Evolutionary conservation across 2,797 vertebrate species (phyloP), one percentile per base, ranked within the genome.

Genomic region (Microchirus variegatus): DNA sequence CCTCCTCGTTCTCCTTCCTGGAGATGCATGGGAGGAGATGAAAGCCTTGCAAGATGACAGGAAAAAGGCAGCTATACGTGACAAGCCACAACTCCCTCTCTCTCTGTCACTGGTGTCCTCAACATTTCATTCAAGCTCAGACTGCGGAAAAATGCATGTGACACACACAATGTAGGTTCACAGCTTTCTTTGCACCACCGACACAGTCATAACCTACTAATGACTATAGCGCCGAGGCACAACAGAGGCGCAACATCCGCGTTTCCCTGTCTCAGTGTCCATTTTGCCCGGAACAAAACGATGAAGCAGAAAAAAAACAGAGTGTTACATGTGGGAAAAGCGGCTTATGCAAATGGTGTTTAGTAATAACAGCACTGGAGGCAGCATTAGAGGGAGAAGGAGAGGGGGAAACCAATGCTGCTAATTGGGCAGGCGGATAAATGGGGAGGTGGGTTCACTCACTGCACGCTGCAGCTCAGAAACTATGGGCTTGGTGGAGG

Each of bases 321-420:
- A 83, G 80, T 13, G 46, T 75, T 71, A 75, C 78, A 77, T 76
- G 81, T 69, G 70, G 70, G 78, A 81, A 88, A 90, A 88, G 74
- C 82, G 70, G 86, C 85, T 90, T 89, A 90, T 88, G 83, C 75
- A 91, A 88, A 90, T 86, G 45, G 64, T 70, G 77, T 81, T 82
- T 72, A 54, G 76, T 82, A 87, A 87, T 88, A 87, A 87, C 79
- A 82, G 80, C 73, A 74, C 82, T 87, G 72, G 72, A 69, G 31
- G 77, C 52, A 46, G 76, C 75, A 78, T 87, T 80, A 84, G 73
- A 50, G 16, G 63, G 70, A 73, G 72, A 67, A 74, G 71, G 77
- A 72, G 75, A 31, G 31, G 76, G 71, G 75, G 70, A 65, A 78
- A 71, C 40, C 11, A 85, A 77, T 37, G 68, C 46, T 52, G 68